Evolutionary conservation across 1,140 invertebrate species (phyloP).

Genomic region (Whitmania pigra): DNA sequence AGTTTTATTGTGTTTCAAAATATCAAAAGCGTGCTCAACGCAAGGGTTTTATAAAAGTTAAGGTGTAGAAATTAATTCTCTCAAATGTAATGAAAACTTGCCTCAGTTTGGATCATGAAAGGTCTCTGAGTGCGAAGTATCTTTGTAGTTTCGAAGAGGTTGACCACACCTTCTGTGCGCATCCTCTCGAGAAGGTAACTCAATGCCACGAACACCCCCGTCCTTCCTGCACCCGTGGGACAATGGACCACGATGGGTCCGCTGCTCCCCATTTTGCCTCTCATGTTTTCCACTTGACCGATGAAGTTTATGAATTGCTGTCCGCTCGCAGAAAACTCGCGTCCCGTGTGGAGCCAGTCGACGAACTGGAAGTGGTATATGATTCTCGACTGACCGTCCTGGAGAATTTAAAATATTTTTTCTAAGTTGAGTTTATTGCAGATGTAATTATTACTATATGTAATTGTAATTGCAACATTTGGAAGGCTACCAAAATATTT

Average conservation of each 20-base stretch:
- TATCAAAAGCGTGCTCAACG: background rate
- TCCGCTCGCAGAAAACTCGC: background rate
- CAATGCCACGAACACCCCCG: conserved; percentile 92
- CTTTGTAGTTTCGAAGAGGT: conserved; percentile 96
- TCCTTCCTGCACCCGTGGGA: conserved; percentile 57
- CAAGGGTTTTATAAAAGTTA: background rate
- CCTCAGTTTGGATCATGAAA: conserved; percentile 98
- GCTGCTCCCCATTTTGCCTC: background rate
- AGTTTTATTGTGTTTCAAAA: background rate
- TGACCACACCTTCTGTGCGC: conserved; percentile 94
- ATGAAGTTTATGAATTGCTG: conserved; percentile 15
- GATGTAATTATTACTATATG: background rate
- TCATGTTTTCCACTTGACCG: background rate
- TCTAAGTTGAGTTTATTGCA: background rate
- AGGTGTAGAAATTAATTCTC: background rate
- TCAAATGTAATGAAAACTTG: conserved; percentile 22
- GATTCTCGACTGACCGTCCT: conserved; percentile 63
- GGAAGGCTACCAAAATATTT: background rate
- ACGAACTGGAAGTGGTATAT: conserved; percentile 73
- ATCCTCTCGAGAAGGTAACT: conserved; percentile 96
- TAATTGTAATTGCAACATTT: background rate
- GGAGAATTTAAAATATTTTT: conserved; percentile 9
- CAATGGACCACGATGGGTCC: conserved; percentile 20
- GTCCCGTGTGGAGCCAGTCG: conserved; percentile 70
- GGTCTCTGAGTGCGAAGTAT: conserved; percentile 90